Conservation (phyloP, 2,113 vertebrate species). For the Brienomyrus brachyistius region DNA sequence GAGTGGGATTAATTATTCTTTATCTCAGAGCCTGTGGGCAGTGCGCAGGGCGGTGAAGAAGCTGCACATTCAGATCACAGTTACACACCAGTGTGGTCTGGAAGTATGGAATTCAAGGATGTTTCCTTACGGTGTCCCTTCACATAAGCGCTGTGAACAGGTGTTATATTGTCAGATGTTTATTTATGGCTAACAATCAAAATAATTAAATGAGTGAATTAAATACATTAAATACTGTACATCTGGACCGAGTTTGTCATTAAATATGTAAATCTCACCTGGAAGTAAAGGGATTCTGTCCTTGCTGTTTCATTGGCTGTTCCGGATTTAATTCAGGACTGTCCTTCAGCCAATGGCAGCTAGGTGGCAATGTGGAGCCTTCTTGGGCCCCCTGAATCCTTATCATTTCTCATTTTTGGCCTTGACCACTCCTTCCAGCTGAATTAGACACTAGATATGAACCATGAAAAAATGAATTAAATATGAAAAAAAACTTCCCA, state of each 20-base stretch:
- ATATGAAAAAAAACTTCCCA: background rate
- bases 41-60: background rate
- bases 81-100: background rate
- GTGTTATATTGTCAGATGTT: background rate
- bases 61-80: background rate
- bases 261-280: background rate
- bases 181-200: background rate
- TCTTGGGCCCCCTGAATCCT: background rate
- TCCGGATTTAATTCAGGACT: background rate
- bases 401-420: background rate
- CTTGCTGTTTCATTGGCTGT: background rate
- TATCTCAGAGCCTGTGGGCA: conserved; percentile 58
- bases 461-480: background rate
- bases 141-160: background rate
- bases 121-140: background rate
- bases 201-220: background rate
- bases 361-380: background rate
- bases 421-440: background rate
- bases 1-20: conserved; percentile 51
- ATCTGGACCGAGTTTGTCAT: background rate
- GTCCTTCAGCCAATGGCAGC: background rate
- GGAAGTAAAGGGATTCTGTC: background rate
- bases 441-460: background rate
- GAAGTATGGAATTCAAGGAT: background rate
- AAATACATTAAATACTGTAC: background rate